phyloP scores from a whole-genome alignment of 2,797 vertebrate species.

The Parauchenoglanis punctatus region DNA sequence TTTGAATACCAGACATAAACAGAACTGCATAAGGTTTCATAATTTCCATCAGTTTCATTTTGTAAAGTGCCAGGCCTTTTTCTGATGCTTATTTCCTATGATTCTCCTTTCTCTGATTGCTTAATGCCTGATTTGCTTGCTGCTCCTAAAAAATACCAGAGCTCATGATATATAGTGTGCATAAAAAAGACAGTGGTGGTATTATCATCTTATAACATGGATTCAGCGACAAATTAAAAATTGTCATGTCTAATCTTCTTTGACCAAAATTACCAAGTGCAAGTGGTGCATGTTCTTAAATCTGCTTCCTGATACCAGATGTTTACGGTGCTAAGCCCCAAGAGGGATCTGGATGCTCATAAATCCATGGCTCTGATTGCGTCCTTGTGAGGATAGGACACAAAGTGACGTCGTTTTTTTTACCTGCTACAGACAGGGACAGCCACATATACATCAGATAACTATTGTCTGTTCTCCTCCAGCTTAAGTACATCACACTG shows the following conservation, averaged over 20 bases:
- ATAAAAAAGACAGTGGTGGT: slow-evolving; percentile 56
- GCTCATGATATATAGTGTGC: slow-evolving; percentile 43
- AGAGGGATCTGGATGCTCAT: slow-evolving; percentile 58
- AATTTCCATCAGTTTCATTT: slow-evolving; percentile 65
- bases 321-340: slow-evolving; percentile 70
- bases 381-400: slow-evolving; percentile 54
- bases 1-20: slow-evolving; percentile 63
- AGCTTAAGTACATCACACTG: slow-evolving; percentile 8
- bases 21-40: slow-evolving; percentile 73
- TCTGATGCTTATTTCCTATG: slow-evolving; percentile 49
- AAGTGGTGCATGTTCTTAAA: slow-evolving; percentile 75
- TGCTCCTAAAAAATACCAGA: slow-evolving; percentile 55
- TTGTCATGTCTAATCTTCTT: slow-evolving; percentile 75
- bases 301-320: slow-evolving; percentile 67
- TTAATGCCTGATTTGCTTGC: slow-evolving; percentile 61
- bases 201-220: slow-evolving; percentile 70
- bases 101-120: slow-evolving; percentile 59
- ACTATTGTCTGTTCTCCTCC: slow-evolving; percentile 57
- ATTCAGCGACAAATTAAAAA: slow-evolving; percentile 77
- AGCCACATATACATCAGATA: slow-evolving; percentile 76
- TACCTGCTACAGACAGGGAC: slow-evolving; percentile 68
- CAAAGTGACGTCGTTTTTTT: slow-evolving; percentile 78
- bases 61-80: slow-evolving; percentile 68
- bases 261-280: slow-evolving; percentile 67
- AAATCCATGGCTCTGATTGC: slow-evolving; percentile 66